Base-by-base conservation (phyloP, 92 coral and sea anemone genomes). In the Pocillopora meandrina region DNA sequence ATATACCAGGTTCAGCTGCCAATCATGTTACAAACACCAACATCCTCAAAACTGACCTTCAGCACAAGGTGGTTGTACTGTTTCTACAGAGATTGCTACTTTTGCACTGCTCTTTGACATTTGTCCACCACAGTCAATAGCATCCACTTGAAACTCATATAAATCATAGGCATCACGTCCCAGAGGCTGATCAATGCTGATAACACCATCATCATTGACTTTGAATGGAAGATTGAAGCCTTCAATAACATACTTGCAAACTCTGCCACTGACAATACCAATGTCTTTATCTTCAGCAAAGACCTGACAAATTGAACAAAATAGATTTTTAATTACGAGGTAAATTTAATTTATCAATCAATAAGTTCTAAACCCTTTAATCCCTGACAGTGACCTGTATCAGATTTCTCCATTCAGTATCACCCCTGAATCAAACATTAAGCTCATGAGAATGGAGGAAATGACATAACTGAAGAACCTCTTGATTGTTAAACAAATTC, bases 61-160 rank as follows among this genome's bases (percentile, higher is more conserved):
- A 21, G 85, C 88, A 59, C 98, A 96, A 64, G 79, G 88, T 52
- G 87, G 52, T 42, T 42, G 5, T 42, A 42, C 4, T 7, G 52
- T 90, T 14, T 86, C 78, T 8, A 96, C 92, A 59, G 81, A 83
- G 52, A 96, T 86, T 55, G 90, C 87, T 12, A 97, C 93, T 56
- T 55, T 70, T 16, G 98, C 71, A 61, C 83, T 83, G 12, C 84
- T 86, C 21, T 84, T 20, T 1, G 99, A 97, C 85, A 91, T 82
- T 72, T 85, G 86, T 31, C 98, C 96, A 42, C 95, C 95, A 80
- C 99, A 97, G 75, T 97, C 99, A 21, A 87, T 84, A 5, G 99
- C 99, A 77, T 93, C 83, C 21, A 97, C 94, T 68, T 88, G 85
- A 57, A 97, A 97, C 36, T 87, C 90, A 69, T 92, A 97, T 76